Conservation (phyloP, 2,113 vertebrate species). For the Ariopsis seemanni region DNA sequence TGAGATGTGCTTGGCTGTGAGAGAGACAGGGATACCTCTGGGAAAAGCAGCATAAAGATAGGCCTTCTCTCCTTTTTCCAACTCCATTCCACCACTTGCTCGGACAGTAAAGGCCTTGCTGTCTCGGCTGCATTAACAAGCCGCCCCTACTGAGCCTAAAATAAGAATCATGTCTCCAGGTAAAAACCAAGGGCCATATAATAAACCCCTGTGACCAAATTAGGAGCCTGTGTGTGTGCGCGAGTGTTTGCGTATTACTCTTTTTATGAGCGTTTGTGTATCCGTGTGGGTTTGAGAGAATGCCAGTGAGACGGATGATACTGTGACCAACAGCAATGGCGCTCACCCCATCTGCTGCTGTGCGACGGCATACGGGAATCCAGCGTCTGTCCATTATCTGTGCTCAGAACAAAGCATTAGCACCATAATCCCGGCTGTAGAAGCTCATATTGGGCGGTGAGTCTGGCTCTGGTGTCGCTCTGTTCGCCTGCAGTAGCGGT, state of each 20-base stretch:
- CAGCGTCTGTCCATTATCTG: neutral
- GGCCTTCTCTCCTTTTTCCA: constrained; percentile 31
- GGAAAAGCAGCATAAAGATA: constrained; percentile 36
- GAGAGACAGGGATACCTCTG: constrained; percentile 43
- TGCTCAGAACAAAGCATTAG: neutral
- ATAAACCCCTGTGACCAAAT: constrained; percentile 53
- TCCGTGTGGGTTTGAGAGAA: constrained; percentile 25
- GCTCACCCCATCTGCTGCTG: neutral
- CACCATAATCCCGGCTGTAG: neutral
- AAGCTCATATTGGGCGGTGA: neutral
- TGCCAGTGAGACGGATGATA: constrained; percentile 6
- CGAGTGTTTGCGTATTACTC: constrained; percentile 32
- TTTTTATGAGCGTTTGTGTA: constrained; percentile 26
- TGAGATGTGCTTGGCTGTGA: constrained; percentile 4
- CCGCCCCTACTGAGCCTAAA: constrained; percentile 40
- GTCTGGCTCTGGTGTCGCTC: neutral
- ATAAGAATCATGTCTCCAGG: constrained; percentile 44
- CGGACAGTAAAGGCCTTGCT: constrained; percentile 50
- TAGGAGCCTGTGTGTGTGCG: constrained; percentile 36
- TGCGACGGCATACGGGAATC: neutral
- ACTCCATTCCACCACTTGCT: constrained; percentile 30
- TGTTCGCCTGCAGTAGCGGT: neutral
- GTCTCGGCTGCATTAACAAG: constrained; percentile 45
- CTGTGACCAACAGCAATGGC: neutral
- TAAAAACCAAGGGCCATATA: constrained; percentile 47